phyloP scores from a whole-genome alignment of 2,888 invertebrate species.

The Rugalucina vietnamica region DNA sequence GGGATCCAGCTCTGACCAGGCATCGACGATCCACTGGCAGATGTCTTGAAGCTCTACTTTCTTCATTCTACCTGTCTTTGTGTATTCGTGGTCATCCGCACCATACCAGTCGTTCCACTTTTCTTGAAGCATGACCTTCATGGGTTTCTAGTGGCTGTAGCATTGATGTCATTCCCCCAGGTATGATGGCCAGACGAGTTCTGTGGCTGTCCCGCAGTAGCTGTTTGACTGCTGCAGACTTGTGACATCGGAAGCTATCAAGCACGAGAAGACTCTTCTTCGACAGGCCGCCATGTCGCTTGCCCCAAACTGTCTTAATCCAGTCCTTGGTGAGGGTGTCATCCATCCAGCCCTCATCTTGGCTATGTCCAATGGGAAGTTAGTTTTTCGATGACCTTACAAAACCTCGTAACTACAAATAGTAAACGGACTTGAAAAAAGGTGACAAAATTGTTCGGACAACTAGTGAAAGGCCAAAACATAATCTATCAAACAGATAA shows the following conservation, averaged over 20 bases:
- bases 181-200: conserved; percentile 28
- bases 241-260: conserved; percentile 34
- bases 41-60: conserved; percentile 14
- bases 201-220: neutral
- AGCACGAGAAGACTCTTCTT: conserved; percentile 29
- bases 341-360: no score
- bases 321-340: no score
- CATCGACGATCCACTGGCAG: conserved; percentile 13
- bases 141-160: conserved; percentile 42
- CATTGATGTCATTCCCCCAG: conserved; percentile 28
- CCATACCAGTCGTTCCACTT: conserved; percentile 19
- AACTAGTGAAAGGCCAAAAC: no score
- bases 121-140: conserved; percentile 13
- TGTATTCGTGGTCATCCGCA: conserved; percentile 1
- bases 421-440: no score
- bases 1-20: conserved; percentile 25
- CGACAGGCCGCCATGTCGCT: conserved; percentile 14
- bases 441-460: no score
- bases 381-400: no score
- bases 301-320: conserved; percentile 34
- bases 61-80: neutral
- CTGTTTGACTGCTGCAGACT: neutral
- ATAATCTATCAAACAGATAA: no score
- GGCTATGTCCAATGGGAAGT: no score
- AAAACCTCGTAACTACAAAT: no score